These are phyloP conservation scores for Acanthosepion lycidas DNA, from an alignment of 2,888 invertebrate genomes.

Conservation along the genomic window DNA sequence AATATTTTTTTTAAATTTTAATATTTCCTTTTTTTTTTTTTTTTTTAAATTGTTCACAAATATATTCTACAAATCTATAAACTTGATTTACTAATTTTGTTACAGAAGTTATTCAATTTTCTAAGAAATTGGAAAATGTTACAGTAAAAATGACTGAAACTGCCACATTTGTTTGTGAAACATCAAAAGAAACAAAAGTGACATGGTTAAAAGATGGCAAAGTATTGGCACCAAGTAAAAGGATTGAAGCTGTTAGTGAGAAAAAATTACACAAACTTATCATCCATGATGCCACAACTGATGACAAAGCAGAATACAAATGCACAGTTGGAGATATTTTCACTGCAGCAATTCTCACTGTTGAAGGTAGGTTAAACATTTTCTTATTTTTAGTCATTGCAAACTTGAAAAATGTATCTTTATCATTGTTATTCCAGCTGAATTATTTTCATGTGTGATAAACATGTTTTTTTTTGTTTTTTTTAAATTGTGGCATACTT, in stretches of 20 bases:
- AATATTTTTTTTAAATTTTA: no score
- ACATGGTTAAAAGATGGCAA: constrained; percentile 69
- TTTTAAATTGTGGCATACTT: no score
- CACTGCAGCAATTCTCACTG: constrained; percentile 66
- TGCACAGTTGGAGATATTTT: constrained; percentile 63
- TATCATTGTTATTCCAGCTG: neutral
- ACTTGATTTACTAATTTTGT: neutral
- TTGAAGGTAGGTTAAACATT: constrained; percentile 67
- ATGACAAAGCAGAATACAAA: constrained; percentile 69
- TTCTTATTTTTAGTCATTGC: neutral
- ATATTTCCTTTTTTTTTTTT: no score
- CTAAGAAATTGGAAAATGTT: constrained; percentile 61
- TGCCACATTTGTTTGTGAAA: constrained; percentile 90
- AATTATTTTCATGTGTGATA: no score
- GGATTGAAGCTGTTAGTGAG: constrained; percentile 84
- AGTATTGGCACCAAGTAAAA: constrained; percentile 53
- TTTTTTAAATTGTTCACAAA: neutral
- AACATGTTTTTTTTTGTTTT: no score
- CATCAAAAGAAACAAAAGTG: constrained; percentile 90
- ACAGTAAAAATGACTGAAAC: constrained; percentile 61
- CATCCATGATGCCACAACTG: constrained; percentile 64
- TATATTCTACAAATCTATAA: constrained; percentile 15
- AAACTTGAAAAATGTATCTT: neutral
- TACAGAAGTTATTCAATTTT: constrained; percentile 56
- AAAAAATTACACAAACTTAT: constrained; percentile 73